Base-by-base conservation (phyloP, 2,797 vertebrate species). In the Austrolebias charrua region DNA sequence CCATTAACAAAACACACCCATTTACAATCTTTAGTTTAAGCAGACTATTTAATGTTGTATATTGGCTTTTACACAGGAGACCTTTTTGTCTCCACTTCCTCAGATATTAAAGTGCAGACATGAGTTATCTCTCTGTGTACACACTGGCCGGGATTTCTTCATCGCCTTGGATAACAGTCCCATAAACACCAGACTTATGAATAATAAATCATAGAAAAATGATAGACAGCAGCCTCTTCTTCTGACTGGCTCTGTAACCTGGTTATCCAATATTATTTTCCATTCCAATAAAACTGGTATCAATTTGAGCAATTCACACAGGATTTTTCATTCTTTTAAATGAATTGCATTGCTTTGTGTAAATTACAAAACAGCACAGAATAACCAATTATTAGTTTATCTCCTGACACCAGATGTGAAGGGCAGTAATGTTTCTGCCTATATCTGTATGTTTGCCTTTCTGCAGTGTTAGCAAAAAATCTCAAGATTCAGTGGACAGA, bases 81-180 rank as follows among this genome's bases (percentile, higher is more conserved):
- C 49, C 70, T 46, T 63, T 80, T 81, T 80, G 80, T 82, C 76
- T 77, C 38, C 1, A 55, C 70, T 55, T 90, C 79, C 73, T 91
- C 60, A 89, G 85, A 89, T 85, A 86, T 88, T 89, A 83, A 89
- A 81, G 62, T 3, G n/a, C 31, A 73, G 73, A 75, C 40, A 54
- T 81, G 79, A 88, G 69, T 80, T 73, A 77, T 86, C 59, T 78
- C 59, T 76, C 61, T 76, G 45, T 66, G 64, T 59, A 51, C 55
- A 24, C 42, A 64, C 49, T 47, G 59, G 65, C 70, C 60, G 55
- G 79, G 69, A 83, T 82, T 87, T 81, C 80, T 82, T 84, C 61
- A 15, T 55, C 60, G 70, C 68, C 63, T 65, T 43, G 13, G 71
- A 73, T 80, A 79, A 81, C 68, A 6, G 80, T 63, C 49, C 81